Base-by-base conservation (phyloP, 2,888 invertebrate genomes). In the Eretmocerus hayati region DNA sequence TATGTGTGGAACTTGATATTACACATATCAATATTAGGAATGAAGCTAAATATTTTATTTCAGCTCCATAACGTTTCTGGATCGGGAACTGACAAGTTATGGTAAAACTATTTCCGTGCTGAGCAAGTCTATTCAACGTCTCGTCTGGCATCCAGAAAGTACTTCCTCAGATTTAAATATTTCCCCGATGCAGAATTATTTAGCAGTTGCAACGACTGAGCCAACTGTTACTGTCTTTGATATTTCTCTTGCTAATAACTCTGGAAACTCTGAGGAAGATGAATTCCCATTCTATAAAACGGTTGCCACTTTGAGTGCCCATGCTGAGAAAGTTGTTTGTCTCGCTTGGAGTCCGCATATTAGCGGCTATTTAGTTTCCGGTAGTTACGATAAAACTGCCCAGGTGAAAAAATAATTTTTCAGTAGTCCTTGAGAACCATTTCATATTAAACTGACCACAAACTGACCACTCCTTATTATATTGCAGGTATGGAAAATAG, bases 61-160 rank as follows among this genome's bases (percentile, higher is more conserved):
- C 40, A 69, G 69, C 23, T 61, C 62, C 3, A 59, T 70, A 30
- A 56, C 54, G 18, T 64, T 69, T 42, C 53, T 60, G 3, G 56
- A 65, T 53, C 55, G 50, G 11, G 51, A 62, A 23, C 53, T 66
- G 26, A 38, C 51, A 22, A 51, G 55, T 41, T 50, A 53, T 20
- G 60, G 61, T 4, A 49, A 50, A 51, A 71, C 73, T 4, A 66
- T 80, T 4, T 75, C 75, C 48, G 64, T 75, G 4, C 74, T 72
- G 62, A 79, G 80, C 42, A 85, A 84, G 72, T 67, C 78, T 47
- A 75, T 89, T 21, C 80, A 84, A 61, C 74, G 76, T 46, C 64
- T 86, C 2, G 74, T 73, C 5, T 90, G 88, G 87, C 88, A 90
- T 70, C 87, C 88, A 0, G 72, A 76, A 42, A 79, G 80, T 54